A percentile compares a stretch with the other conserved stretches of the same genome.
Evolutionary conservation across 2,113 vertebrate species (phyloP).

Genomic region (Syngnathus typhle): DNA sequence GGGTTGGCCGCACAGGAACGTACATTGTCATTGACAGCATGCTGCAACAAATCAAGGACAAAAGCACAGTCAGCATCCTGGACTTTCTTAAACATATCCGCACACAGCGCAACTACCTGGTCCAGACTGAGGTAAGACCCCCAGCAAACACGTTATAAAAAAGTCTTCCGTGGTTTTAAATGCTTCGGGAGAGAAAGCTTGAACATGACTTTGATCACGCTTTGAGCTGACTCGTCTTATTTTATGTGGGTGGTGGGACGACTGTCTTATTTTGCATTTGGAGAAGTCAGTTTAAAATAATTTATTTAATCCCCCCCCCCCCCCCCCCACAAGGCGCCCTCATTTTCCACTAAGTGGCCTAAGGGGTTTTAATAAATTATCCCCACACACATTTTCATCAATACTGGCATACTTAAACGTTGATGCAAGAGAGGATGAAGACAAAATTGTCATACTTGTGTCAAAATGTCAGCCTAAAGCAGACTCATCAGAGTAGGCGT

Average conservation of each 20-base stretch:
- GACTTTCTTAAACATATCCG: slow-evolving; percentile 99
- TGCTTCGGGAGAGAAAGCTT: neutral
- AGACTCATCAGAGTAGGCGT: neutral
- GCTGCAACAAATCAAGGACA: slow-evolving; percentile 98
- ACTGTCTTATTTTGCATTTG: neutral
- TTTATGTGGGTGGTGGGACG: neutral
- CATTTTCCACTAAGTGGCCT: neutral
- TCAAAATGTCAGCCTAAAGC: neutral
- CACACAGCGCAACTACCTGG: slow-evolving; percentile 99
- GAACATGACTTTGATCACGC: neutral
- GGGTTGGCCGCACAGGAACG: slow-evolving; percentile 95
- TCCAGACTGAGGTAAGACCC: slow-evolving; percentile 91
- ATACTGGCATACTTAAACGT: neutral
- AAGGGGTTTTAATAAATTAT: neutral
- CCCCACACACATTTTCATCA: neutral
- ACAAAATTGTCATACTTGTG: neutral
- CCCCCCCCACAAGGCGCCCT: too few species aligned
- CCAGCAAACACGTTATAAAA: neutral
- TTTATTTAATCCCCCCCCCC: too few species aligned
- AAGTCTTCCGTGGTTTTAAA: neutral
- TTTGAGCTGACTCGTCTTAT: neutral
- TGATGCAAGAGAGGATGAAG: neutral
- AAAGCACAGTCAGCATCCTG: slow-evolving; percentile 96
- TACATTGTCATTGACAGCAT: slow-evolving; percentile 99
- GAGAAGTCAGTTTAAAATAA: too few species aligned